These are phyloP conservation scores for Hippocampus guttulatus DNA, from an alignment of 2,113 vertebrate species.

Conservation along the genomic window DNA sequence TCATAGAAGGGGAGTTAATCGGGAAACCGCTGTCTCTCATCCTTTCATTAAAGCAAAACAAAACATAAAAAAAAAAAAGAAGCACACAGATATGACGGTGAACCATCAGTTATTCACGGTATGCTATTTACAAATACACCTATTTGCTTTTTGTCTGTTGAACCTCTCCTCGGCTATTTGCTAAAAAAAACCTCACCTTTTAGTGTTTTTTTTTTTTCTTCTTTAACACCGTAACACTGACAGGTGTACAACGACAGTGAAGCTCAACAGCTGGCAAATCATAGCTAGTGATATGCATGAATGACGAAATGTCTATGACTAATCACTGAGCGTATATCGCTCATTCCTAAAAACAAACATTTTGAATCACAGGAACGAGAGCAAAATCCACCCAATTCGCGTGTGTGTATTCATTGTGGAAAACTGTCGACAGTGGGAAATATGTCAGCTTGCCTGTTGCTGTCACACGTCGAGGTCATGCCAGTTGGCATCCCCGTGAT, in stretches of 20 bases:
- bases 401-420: background rate
- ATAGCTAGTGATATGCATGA: too few relatives aligned
- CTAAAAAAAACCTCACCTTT: too few relatives aligned
- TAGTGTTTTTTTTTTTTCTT: too few relatives aligned
- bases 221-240: too few relatives aligned
- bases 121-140: too few relatives aligned
- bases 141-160: too few relatives aligned
- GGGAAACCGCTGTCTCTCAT: constrained; percentile 24
- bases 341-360: background rate
- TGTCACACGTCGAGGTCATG: background rate
- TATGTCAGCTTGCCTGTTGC: background rate
- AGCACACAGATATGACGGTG: background rate
- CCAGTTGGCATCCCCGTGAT: background rate
- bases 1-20: constrained; percentile 49
- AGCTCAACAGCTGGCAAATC: too few relatives aligned
- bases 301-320: too few relatives aligned
- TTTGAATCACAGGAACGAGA: background rate
- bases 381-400: background rate
- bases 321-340: too few relatives aligned
- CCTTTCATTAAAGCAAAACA: constrained; percentile 36
- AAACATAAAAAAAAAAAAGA: background rate
- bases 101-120: background rate
- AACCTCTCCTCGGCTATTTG: too few relatives aligned
- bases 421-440: background rate
- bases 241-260: too few relatives aligned